Base-by-base conservation (phyloP, 92 coral and sea anemone genomes). In the Muricea muricata region DNA sequence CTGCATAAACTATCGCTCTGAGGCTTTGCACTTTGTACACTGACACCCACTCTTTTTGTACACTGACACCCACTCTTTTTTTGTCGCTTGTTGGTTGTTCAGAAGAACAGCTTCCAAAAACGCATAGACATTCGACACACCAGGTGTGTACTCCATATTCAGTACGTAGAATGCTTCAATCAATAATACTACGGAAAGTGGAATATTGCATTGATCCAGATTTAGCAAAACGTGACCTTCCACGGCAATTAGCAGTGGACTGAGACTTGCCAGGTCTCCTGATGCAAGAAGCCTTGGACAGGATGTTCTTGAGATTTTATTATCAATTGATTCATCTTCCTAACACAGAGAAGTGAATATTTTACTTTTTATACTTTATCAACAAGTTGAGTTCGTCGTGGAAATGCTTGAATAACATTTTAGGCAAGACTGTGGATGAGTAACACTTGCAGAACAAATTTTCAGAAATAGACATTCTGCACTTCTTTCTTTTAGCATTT, bases 111-210 rank as follows among this genome's bases (percentile, higher is more conserved):
- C 60, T 18, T 70, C 48, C 28, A 70, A 20, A 21, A 70, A 70
- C 8, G 76, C 76, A 12, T 33, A 32, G 1, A 70, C 29, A 39
- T 70, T 70, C 13, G 50, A 33, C 14, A 39, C 52, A 11, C 76
- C 76, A 3, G 76, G 76, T 8, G 50, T 70, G 50, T 70, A 70
- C 40, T 70, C 50, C 76, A 70, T 70, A 32, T 70, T 70, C 17
- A 70, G 17, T 1, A 17, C 25, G 39, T 65, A 65, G 13, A 65
- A 65, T 11, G 37, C 29, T 0, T 20, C 72, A 26, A 65, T 39
- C 6, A 65, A 18, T 0, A 65, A n/a, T 0, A n/a, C 35, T 5
- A 65, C 72, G 6, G 42, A 35, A 35, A 3, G 25, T 7, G 39
- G 42, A 1, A 65, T 34, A 1, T 12, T 26, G 14, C 14, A 1